phyloP scores from a whole-genome alignment of 2,797 vertebrate species.

The Schizothorax lantsangensis region DNA sequence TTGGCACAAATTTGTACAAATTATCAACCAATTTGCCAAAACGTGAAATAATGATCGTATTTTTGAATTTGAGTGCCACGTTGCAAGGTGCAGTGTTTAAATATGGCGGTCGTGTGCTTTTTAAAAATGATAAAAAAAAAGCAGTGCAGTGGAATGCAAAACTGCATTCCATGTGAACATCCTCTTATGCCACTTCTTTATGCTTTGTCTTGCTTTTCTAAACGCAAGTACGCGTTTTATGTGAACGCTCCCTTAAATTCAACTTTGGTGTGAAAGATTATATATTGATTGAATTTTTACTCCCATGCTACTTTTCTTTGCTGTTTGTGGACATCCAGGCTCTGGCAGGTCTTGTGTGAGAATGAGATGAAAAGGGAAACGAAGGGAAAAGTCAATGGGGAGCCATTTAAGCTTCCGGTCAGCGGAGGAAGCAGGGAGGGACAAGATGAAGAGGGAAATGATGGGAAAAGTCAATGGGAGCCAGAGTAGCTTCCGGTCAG shows the following conservation, averaged over 20 bases:
- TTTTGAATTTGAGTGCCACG: too few species aligned
- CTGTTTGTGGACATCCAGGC: background rate
- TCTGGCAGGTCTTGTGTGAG: background rate
- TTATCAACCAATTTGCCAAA: background rate
- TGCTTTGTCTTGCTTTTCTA: background rate
- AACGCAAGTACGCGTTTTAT: background rate
- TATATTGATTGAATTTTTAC: background rate
- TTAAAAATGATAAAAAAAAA: background rate
- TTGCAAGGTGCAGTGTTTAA: background rate
- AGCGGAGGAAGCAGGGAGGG: conserved; percentile 47
- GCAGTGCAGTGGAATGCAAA: background rate
- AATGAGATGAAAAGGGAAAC: background rate
- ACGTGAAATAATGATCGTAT: background rate
- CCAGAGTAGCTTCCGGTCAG: conserved; percentile 36
- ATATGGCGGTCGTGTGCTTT: background rate
- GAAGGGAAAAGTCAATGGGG: conserved; percentile 1
- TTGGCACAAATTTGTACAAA: background rate
- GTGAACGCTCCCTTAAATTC: background rate
- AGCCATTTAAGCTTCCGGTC: conserved; percentile 38
- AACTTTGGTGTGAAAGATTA: too few species aligned
- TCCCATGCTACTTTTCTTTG: background rate
- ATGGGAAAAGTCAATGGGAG: background rate
- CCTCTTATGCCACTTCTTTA: background rate
- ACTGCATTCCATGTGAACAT: background rate
- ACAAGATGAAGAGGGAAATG: conserved; percentile 15